Conservation (phyloP, 1,140 invertebrate genomes). For the Sinella curviseta region DNA sequence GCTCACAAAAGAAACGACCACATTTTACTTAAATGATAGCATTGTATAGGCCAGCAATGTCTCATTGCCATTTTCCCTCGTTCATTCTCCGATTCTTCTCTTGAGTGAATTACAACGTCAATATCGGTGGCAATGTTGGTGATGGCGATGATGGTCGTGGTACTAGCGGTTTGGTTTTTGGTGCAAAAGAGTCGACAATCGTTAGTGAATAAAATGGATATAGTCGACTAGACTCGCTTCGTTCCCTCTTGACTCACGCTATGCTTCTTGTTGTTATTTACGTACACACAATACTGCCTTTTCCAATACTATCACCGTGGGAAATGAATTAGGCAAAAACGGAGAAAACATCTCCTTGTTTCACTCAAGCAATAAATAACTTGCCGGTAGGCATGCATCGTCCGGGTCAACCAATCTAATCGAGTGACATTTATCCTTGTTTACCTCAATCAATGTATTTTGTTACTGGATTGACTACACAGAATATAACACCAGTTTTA, state of each 20-base stretch:
- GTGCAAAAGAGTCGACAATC: not conserved
- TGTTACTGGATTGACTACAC: too few relatives aligned
- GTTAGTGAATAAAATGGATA: not conserved
- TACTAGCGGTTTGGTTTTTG: too few relatives aligned
- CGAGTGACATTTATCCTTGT: not conserved
- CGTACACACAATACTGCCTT: too few relatives aligned
- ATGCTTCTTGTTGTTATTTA: too few relatives aligned
- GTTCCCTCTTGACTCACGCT: not conserved
- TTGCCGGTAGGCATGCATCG: not conserved
- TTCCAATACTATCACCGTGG: not conserved
- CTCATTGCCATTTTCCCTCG: too few relatives aligned
- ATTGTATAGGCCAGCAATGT: too few relatives aligned
- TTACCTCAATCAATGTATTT: too few relatives aligned
- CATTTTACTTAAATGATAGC: not conserved
- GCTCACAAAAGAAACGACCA: not conserved
- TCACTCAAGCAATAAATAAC: not conserved
- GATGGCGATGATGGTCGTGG: too few relatives aligned
- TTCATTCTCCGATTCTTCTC: not conserved
- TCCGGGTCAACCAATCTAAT: conserved; percentile 4
- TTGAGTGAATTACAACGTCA: conserved; percentile 7
- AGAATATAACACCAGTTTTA: too few relatives aligned
- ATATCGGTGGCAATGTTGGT: too few relatives aligned
- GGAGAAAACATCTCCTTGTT: not conserved
- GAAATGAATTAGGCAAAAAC: not conserved
- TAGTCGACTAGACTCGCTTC: too few relatives aligned